phyloP scores from a whole-genome alignment of 2,888 invertebrate species.

The Luperina testacea region DNA sequence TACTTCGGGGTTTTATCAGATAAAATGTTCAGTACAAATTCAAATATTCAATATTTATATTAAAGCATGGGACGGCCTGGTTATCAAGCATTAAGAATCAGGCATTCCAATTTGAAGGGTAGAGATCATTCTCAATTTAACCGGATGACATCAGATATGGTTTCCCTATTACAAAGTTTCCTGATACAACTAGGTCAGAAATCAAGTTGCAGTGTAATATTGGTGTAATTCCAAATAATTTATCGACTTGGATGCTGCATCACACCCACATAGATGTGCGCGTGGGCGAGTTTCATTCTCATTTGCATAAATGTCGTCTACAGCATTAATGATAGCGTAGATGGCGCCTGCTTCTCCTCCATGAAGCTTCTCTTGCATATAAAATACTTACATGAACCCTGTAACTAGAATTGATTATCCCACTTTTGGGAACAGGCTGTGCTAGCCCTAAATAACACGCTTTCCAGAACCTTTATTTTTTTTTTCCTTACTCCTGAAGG shows the following conservation, averaged over 20 bases:
- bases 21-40: not conserved
- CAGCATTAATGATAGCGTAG: slow-evolving; percentile 12
- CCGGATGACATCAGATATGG: not conserved
- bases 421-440: not conserved
- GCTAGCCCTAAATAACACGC: not conserved
- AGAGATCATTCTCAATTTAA: not conserved
- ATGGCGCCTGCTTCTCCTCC: slow-evolving; percentile 17
- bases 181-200: slow-evolving; percentile 9
- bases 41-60: not conserved
- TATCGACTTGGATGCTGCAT: slow-evolving; percentile 35
- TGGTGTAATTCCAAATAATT: slow-evolving; percentile 43
- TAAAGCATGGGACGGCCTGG: not conserved
- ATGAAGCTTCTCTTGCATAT: slow-evolving; percentile 14
- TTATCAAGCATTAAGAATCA: not conserved
- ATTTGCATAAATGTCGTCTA: slow-evolving; percentile 32
- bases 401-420: not conserved
- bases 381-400: not conserved
- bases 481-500: not conserved
- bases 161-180: not conserved
- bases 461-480: not conserved
- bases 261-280: slow-evolving; percentile 20
- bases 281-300: slow-evolving; percentile 42
- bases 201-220: slow-evolving; percentile 21
- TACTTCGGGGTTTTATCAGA: slow-evolving; percentile 2
- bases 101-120: not conserved